Evolutionary conservation across 92 coral and sea anemone genomes (phyloP), one percentile per base, ranked within the genome.

Genomic region (Zoanthus sociatus): DNA sequence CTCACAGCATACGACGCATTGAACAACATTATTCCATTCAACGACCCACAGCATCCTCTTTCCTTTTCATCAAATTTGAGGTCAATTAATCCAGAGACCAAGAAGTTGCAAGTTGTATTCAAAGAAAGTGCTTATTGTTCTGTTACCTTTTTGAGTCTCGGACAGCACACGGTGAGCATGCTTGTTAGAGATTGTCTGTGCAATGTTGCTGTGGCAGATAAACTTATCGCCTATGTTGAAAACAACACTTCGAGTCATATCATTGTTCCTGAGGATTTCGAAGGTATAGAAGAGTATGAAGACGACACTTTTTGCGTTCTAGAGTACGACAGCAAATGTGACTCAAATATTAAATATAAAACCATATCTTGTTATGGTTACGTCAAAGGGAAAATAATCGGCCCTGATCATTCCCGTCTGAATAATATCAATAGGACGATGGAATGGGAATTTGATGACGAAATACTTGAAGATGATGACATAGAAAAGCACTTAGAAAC

Each of bases 401-500:
- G 89, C 17, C 61, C 73, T 26, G 26, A 26, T 26, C 26, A 26
- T 26, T 26, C 26, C 26, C 26, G 26, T 26, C 0, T 26, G 26
- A 37, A 48, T 18, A 87, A 87, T 48, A 87, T 87, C 77, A 87
- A 87, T 32, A 78, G 89, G 44, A 85, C 67, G 0, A 26, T 26
- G 0, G 26, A 26, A 26, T 26, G 26, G 26, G 26, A 26, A 26
- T 1, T 67, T 10, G 82, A 76, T 33, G 92, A 70, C 13, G 85
- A 69, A 54, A 33, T 78, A 58, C 53, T 78, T 31, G 20, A 32
- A 6, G 53, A 78, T 76, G 45, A 83, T 11, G 75, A 77, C 46
- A 26, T 89, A 51, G 44, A 26, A 26, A 26, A 26, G 0, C 0
- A 26, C 26, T 26, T 26, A 26, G 26, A 26, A 26, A 26, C 26